Evolutionary conservation across 2,888 invertebrate genomes (phyloP), one percentile per base, ranked within the genome.

Genomic region (Escarpia spicata): DNA sequence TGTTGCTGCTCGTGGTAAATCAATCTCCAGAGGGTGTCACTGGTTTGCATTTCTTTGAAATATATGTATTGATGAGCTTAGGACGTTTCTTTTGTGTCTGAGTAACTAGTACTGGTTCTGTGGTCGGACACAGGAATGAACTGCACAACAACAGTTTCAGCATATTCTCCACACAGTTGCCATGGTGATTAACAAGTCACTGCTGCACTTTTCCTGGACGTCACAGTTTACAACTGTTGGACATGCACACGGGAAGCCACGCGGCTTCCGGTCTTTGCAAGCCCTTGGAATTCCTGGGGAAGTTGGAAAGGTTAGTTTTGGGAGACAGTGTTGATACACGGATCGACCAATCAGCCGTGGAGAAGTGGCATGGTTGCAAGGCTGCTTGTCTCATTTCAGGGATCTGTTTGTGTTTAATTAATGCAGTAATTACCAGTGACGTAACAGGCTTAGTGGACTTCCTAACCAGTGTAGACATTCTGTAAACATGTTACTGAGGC

Each of bases 331-430:
- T 75, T 75, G 75, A 75, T 26, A 26, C 75, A 75, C 26, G 75
- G 75, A 75, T 15, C 75, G 19, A 75, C 75, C n/a, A 26, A n/a
- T 75, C 75, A 75, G 75, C 3, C 26, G 19, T 75, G 26, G 75
- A 26, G 75, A 15, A 75, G 75, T n/a, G 26, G n/a, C 75, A n/a
- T 0, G 0, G n/a, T 26, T 75, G 19, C 26, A 6, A n/a, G 26
- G n/a, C 75, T 75, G 6, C n/a, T 26, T 0, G 75, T 75, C 75
- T 75, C 19, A 75, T 75, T 75, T 75, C 26, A 6, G 26, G 75
- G 75, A 75, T 75, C 75, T 75, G 75, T 75, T 75, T 75, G 75
- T 75, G 75, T 75, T 75, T 75, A 75, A 75, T 75, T 75, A 75
- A 75, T 75, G 75, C n/a, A 15, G 26, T 75, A 75, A 75, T 75